Percentiles rank a stretch among this genome's conserved stretches.
Conservation (phyloP, 2,888 invertebrate species). For the Allygus modestus region DNA sequence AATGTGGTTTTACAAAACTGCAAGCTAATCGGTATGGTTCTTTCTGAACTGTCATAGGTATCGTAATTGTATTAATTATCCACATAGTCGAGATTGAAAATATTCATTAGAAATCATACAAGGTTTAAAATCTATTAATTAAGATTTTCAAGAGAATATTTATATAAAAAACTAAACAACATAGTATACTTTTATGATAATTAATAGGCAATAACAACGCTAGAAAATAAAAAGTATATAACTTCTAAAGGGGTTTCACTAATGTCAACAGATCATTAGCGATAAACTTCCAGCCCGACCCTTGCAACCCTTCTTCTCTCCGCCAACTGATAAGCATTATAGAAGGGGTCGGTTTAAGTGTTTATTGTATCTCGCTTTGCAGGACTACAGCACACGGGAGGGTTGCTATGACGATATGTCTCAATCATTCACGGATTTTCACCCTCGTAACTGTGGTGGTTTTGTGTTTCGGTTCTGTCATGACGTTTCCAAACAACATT, state of each 20-base stretch:
- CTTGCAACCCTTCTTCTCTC: neutral
- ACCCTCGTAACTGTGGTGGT: constrained; percentile 21
- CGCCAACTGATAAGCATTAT: neutral
- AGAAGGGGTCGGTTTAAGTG: neutral
- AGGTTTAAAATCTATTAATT: no score
- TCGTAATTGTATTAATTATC: no score
- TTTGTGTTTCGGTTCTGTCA: neutral
- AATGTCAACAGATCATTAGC: neutral
- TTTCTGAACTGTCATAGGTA: no score
- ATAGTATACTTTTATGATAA: no score
- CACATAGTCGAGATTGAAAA: no score
- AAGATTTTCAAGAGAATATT: no score
- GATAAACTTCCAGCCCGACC: neutral
- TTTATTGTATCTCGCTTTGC: neutral
- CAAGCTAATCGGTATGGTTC: no score
- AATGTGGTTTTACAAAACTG: no score
- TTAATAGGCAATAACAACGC: no score
- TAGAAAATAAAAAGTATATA: neutral
- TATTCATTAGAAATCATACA: no score
- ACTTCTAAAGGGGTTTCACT: neutral
- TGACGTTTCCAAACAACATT: neutral
- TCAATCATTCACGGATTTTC: neutral
- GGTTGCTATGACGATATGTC: constrained; percentile 14
- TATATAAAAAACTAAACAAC: no score
- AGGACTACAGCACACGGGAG: neutral